Base-by-base conservation (phyloP, 2,888 invertebrate genomes). In the Morinoia aosen region DNA sequence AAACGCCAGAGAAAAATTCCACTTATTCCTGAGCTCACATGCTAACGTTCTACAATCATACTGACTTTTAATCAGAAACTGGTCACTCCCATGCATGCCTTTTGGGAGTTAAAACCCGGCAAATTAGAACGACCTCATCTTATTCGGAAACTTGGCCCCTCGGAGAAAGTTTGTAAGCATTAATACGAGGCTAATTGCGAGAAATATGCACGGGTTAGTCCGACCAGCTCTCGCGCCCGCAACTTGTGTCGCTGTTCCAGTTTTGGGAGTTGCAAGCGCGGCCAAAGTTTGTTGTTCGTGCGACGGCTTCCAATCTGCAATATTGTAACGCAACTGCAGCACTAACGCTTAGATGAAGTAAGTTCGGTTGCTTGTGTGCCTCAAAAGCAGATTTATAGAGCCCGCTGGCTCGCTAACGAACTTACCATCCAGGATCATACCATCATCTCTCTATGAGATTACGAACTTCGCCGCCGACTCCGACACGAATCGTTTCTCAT, bases 321-420 rank as follows among this genome's bases (percentile, higher is more conserved):
- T 39, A 90, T 90, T 16, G 90, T 90, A 40, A 90, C 90, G 12
- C 90, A 90, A 40, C 48, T 40, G 90, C 90, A 39, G 40, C 90
- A 11, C 40, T 40, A 90, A 40, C 48, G 90, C 40, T 90, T 90
- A 48, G 39, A 39, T 48, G 90, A 48, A 48, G 90, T 48, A 48
- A 90, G 39, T 90, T 90, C 14, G 40, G 90, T 40, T 90, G 90
- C 90, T 90, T 90, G 39, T 90, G 90, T 90, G 39, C 90, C 90
- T 40, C 40, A 39, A 90, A 48, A 90, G 40, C 39, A 90, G 90
- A 90, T 90, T 90, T 90, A 90, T 90, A 48, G 48, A 90, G 90
- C 90, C 12, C 14, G 40, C 48, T 40, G 90, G 90, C 19, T 39
- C 19, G 90, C 90, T 90, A 90, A 90, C 90, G 90, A 90, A 90